phyloP scores from a whole-genome alignment of 2,113 vertebrate species.

The Plotosus lineatus region DNA sequence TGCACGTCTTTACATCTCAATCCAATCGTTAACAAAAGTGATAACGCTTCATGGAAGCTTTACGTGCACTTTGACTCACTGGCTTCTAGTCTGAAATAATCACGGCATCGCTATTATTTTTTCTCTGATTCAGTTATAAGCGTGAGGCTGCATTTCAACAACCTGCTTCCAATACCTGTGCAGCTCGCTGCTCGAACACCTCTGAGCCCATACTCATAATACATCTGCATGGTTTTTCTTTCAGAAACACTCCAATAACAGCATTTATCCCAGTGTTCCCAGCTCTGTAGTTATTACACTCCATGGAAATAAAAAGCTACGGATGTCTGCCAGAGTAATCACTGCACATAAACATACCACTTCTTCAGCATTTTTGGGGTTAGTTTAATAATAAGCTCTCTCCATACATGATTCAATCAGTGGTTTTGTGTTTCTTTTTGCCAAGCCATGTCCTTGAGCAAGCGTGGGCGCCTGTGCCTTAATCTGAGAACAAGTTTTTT shows the following conservation, averaged over 20 bases:
- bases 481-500: constrained; percentile 9
- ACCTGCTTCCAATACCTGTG: background rate
- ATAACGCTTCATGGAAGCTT: background rate
- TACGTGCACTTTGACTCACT: background rate
- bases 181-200: background rate
- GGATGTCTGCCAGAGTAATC: background rate
- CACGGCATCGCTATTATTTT: background rate
- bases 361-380: background rate
- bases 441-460: background rate
- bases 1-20: too few relatives aligned
- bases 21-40: too few relatives aligned
- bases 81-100: background rate
- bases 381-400: background rate
- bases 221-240: background rate
- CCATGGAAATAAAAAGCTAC: background rate
- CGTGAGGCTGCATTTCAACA: background rate
- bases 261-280: background rate
- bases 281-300: background rate
- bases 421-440: background rate
- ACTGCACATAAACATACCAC: background rate
- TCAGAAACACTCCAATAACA: background rate
- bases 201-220: too few relatives aligned
- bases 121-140: background rate
- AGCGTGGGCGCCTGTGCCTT: background rate
- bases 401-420: background rate